Base-by-base conservation (phyloP, 2,797 vertebrate genomes). In the Pseudotriccus pelzelni region DNA sequence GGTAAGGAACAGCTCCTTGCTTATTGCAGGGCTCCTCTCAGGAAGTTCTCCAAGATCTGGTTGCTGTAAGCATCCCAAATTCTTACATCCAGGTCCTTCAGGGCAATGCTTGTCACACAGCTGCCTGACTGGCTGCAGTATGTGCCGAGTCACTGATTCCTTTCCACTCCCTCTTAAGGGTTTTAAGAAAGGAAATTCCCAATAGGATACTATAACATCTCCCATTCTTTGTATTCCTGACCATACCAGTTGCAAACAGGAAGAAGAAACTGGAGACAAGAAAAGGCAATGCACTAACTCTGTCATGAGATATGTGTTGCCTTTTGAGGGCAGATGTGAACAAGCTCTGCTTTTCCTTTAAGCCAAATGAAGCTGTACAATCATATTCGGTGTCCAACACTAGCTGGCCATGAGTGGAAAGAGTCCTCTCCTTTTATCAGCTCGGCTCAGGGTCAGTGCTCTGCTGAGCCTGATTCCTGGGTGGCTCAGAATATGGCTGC, bases 1-100 rank as follows among this genome's bases (percentile, higher is more conserved):
- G 98, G 99, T 99, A 98, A 98, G 98, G 56, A 64, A 43, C 14
- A 60, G 34, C 28, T 60, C 44, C 53, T n/a, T 43, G 50, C 43
- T 80, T 68, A 50, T 28, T 70, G 28, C 58, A 89, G 53, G 49
- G 49, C 13, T 87, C 15, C 20, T 55, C 34, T 89, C 30, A 72
- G 37, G 46, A 75, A 90, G 24, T 21, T 70, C 49, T 70, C 14
- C 41, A 70, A 80, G 41, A 24, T 82, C 36, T 89, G 37, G 10
- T 36, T 80, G 49, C 56, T 76, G 47, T 14, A 90, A 76, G 52
- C 67, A 79, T 30, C 41, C 70, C 34, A 34, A 87, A 58, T 49
- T 49, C 20, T 47, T 52, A 34, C 0, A 2, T 22, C 10, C 44
- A 49, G 10, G 44, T 84, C 36, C 83, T 49, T 36, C 20, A 56